Base-by-base conservation (phyloP, 2,888 invertebrate genomes). In the Caradrina kadenii region DNA sequence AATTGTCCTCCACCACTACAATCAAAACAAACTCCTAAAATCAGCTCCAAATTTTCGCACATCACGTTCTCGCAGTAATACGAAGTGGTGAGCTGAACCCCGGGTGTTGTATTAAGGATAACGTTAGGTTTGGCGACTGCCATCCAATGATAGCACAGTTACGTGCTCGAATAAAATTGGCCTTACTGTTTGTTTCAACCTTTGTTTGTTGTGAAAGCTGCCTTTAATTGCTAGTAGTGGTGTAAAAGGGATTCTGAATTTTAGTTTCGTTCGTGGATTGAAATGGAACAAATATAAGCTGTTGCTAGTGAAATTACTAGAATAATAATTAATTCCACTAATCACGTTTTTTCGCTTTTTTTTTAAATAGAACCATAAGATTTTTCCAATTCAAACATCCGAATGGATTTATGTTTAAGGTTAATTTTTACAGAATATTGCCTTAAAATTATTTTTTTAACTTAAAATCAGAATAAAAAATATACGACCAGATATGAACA, bases 121-220 rank as follows among this genome's bases (percentile, higher is more conserved):
- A 64, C 55, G 71, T 61, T 26, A 59, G 63, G 54, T 81, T 80
- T 52, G 75, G 77, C 42, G 80, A 71, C 75, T 85, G 85, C 21
- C 73, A 26, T 61, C 73, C 58, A 64, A 69, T 63, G 85, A 84
- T 85, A 85, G 73, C 80, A 59, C 70, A 74, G 80, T 72, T 78
- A 63, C 69, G 78, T 62, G 66, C 54, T 55, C 67, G 31, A 67
- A 73, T 75, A 67, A 73, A 79, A 81, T 76, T 65, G 77, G 58
- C 79, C 67, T 64, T 76, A 17, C 62, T 53, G 60, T 72, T 78
- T 81, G 78, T 78, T 58, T 63, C 59, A 53, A 67, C 42, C 52
- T 60, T 71, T 56, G 63, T 73, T 67, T 59, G 19, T 49, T 19
- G 22, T 42, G n/a, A 69, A 63, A 31, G 42, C 49, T n/a, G 56